Evolutionary conservation across 2,113 vertebrate species (phyloP).

Genomic region (Zapus hudsonius): DNA sequence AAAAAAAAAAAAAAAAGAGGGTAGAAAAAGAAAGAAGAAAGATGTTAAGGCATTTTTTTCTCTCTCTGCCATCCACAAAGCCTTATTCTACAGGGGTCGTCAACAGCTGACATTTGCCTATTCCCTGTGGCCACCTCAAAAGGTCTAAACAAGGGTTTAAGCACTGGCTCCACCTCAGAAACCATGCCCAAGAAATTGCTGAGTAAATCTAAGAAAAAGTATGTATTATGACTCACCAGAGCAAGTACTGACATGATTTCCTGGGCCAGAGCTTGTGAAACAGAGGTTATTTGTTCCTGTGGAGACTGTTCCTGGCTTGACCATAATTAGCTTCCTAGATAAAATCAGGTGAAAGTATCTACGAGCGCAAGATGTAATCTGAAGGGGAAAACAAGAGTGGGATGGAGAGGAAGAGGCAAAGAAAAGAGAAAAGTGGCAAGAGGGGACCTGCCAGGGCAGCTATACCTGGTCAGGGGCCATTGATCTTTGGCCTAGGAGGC

Average conservation of each 20-base stretch:
- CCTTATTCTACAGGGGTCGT: neutral
- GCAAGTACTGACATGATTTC: conserved; percentile 37
- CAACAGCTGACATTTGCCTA: neutral
- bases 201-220: conserved; percentile 48
- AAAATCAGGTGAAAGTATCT: conserved; percentile 51
- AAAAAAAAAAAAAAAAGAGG: neutral
- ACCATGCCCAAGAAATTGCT: conserved; percentile 36
- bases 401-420: neutral
- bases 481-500: neutral
- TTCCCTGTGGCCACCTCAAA: conserved; percentile 10
- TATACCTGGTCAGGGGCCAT: neutral
- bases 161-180: conserved; percentile 11
- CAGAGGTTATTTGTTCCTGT: conserved; percentile 10
- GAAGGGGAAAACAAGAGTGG: neutral
- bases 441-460: neutral
- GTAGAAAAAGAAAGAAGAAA: neutral
- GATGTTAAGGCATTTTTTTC: neutral
- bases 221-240: neutral
- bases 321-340: conserved; percentile 62
- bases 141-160: neutral
- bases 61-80: conserved; percentile 14
- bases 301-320: conserved; percentile 32
- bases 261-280: conserved; percentile 39
- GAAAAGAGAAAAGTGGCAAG: conserved; percentile 32
- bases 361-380: conserved; percentile 49